phyloP scores from a whole-genome alignment of 2,113 vertebrate species.

The Hyperopisus bebe region DNA sequence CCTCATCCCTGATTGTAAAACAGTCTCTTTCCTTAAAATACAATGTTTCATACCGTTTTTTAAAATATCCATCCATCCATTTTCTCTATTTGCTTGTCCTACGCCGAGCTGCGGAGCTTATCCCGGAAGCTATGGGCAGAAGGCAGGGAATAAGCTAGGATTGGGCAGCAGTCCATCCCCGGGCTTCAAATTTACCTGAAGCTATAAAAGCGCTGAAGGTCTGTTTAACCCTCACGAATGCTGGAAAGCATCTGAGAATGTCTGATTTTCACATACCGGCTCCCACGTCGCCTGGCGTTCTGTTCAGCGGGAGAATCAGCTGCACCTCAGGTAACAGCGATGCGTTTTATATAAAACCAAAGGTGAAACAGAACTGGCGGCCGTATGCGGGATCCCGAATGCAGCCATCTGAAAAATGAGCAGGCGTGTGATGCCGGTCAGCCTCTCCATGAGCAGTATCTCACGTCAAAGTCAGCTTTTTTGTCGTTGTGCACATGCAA shows the following conservation, averaged over 20 bases:
- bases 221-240: not conserved
- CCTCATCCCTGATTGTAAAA: not conserved
- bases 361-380: not conserved
- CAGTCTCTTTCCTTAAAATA: not conserved
- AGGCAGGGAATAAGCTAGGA: not conserved
- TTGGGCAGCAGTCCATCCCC: not conserved
- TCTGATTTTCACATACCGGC: not conserved
- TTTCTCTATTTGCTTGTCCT: not conserved
- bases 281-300: not conserved
- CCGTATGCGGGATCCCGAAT: not conserved
- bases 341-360: not conserved
- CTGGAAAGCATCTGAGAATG: not conserved
- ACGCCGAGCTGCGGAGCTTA: not conserved
- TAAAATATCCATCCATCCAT: not conserved
- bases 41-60: not conserved
- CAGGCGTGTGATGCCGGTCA: not conserved
- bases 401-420: not conserved
- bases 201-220: not conserved
- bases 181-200: not conserved
- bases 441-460: not conserved
- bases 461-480: not conserved
- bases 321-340: not conserved
- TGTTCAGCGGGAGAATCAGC: not conserved
- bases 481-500: not conserved
- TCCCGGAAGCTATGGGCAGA: not conserved